A percentile compares a stretch with the other conserved stretches of the same genome.
phyloP scores from a whole-genome alignment of 2,888 invertebrate species.

The Biston stratarius region DNA sequence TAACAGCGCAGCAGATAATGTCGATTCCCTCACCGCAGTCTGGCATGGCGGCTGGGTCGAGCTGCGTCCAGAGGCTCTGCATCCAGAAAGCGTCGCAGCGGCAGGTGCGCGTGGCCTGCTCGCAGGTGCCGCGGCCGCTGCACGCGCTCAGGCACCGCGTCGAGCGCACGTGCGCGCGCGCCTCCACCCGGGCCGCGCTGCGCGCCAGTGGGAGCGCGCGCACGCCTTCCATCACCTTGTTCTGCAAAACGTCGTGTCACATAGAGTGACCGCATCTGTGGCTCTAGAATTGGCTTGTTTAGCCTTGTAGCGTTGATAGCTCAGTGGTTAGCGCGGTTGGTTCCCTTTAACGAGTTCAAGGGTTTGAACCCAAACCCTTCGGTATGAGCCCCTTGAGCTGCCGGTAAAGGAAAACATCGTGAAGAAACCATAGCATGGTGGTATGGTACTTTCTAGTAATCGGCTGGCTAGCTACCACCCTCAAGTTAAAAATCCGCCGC shows the following conservation, averaged over 20 bases:
- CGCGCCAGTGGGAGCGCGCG: constrained; percentile 52
- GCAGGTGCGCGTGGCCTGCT: constrained; percentile 93
- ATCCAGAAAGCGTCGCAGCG: constrained; percentile 99
- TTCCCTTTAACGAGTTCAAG: too few relatives aligned
- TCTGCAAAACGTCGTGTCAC: constrained; percentile 49
- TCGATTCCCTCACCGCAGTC: constrained; percentile 90
- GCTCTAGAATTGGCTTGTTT: too few relatives aligned
- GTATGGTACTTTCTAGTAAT: too few relatives aligned
- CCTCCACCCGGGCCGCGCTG: constrained; percentile 67
- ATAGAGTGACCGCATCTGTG: too few relatives aligned
- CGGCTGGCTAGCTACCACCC: too few relatives aligned
- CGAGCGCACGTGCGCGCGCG: constrained; percentile 93
- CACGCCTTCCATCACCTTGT: constrained; percentile 62
- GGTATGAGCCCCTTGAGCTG: too few relatives aligned
- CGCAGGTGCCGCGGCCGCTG: constrained; percentile 96
- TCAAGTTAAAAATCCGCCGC: too few relatives aligned
- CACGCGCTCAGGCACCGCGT: constrained; percentile 96
- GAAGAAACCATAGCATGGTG: too few relatives aligned
- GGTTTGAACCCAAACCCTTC: too few relatives aligned
- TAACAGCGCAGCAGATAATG: neutral
- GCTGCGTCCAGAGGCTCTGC: constrained; percentile 93
- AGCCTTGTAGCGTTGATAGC: too few relatives aligned
- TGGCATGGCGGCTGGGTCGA: constrained; percentile 92
- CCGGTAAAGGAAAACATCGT: too few relatives aligned
- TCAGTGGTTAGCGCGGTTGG: too few relatives aligned